Evolutionary conservation across 1,140 invertebrate species (phyloP), one percentile per base, ranked within the genome.

Genomic region (Harpegnathos saltator): DNA sequence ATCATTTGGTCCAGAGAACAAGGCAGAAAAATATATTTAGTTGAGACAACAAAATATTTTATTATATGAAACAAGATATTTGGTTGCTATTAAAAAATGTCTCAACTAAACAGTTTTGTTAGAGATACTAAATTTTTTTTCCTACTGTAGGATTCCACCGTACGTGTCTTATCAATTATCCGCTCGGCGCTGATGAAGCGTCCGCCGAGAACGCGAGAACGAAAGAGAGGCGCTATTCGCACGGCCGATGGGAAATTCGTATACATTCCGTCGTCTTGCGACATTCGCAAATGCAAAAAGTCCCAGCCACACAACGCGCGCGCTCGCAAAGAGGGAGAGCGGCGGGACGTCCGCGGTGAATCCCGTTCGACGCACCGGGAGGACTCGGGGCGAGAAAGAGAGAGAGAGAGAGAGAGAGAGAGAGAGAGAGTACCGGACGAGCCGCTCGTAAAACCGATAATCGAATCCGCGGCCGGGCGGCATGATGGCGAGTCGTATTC

Each of bases 401-500:
- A n/a, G n/a, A n/a, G n/a, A n/a, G n/a, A n/a, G n/a, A n/a, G n/a
- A n/a, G n/a, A n/a, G n/a, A n/a, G n/a, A n/a, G n/a, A n/a, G n/a
- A n/a, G n/a, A n/a, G n/a, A n/a, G 48, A 56, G 61, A 22, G 26
- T 26, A 11, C 4, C 33, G 7, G 61, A 29, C 17, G 44, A 22
- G 2, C 33, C 14, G 24, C 17, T 24, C 5, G 14, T 71, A 59
- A 44, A 69, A 29, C 38, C 65, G 33, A 71, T 59, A 59, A 80
- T 80, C 22, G 33, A 80, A 69, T 69, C 15, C 29, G 11, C 14
- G 12, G 1, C 17, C 17, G 33, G 38, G 38, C 9, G 38, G 29
- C 29, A 33, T 33, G 0, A 33, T 33, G 0, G 33, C n/a, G 2
- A 38, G 22, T 33, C 12, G 66, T 50, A 24, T 38, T 33, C 3